A percentile compares a stretch with the other conserved stretches of the same genome.
phyloP scores from a whole-genome alignment of 2,797 vertebrate species.

The Lithobates pipiens region DNA sequence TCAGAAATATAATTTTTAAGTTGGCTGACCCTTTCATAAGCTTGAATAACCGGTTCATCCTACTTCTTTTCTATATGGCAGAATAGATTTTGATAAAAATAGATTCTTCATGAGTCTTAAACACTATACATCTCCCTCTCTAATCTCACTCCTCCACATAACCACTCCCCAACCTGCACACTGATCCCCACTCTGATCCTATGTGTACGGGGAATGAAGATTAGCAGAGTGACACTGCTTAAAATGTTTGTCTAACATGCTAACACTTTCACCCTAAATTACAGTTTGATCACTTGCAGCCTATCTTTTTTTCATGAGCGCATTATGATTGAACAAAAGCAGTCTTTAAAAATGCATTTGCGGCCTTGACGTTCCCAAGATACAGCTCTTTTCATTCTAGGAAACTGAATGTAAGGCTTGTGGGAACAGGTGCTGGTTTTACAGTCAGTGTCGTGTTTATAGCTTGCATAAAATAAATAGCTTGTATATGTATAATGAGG shows the following conservation, averaged over 20 bases:
- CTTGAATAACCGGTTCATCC: background rate
- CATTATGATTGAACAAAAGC: slow-evolving; percentile 46
- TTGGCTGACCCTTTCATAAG: background rate
- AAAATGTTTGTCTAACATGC: slow-evolving; percentile 30
- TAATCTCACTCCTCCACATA: slow-evolving; percentile 17
- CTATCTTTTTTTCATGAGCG: slow-evolving; percentile 47
- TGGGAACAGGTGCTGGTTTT: slow-evolving; percentile 15
- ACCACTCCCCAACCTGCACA: slow-evolving; percentile 40
- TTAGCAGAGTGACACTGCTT: slow-evolving; percentile 28
- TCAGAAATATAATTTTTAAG: background rate
- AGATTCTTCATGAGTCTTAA: slow-evolving; percentile 2
- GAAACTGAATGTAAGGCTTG: slow-evolving; percentile 27
- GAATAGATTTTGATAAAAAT: background rate
- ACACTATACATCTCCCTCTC: slow-evolving; percentile 15
- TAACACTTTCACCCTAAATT: slow-evolving; percentile 41
- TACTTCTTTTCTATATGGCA: background rate
- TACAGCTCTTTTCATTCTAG: slow-evolving; percentile 21
- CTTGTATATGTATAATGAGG: background rate
- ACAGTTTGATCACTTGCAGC: slow-evolving; percentile 14
- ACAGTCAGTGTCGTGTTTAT: slow-evolving; percentile 7
- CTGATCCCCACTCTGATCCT: slow-evolving; percentile 50
- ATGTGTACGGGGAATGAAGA: slow-evolving; percentile 28
- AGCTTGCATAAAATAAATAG: background rate
- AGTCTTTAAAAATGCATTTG: slow-evolving; percentile 43
- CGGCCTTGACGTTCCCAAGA: slow-evolving; percentile 14